phyloP scores from a whole-genome alignment of 92 coral and sea anemone species.

The Micromussa lordhowensis region DNA sequence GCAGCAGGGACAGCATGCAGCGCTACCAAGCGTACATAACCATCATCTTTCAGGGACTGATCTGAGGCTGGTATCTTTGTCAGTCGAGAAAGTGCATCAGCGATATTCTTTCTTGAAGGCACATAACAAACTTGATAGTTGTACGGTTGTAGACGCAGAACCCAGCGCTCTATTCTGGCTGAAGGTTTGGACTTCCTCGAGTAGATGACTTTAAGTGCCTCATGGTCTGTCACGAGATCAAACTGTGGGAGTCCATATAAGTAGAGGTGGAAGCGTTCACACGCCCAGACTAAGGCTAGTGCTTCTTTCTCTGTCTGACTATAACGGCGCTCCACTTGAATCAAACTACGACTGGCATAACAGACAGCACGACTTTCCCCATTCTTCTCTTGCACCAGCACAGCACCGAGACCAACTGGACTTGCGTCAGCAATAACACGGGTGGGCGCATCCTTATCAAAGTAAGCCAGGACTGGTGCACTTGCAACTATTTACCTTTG shows the following conservation, averaged over 20 bases:
- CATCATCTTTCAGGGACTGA: no score
- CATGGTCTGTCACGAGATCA: background rate
- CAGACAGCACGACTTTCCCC: background rate
- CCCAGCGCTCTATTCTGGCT: no score
- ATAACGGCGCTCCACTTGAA: background rate
- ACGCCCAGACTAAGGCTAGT: background rate
- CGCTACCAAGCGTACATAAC: no score
- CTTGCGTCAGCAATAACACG: background rate
- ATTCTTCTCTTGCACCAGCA: no score
- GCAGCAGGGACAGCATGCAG: no score
- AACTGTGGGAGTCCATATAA: background rate
- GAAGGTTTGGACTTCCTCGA: no score
- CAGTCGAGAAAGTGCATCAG: no score
- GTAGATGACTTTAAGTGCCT: no score
- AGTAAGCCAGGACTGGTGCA: slow-evolving; percentile 39
- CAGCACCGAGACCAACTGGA: background rate
- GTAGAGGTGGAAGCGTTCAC: background rate
- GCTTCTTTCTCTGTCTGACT: background rate
- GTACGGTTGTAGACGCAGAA: no score
- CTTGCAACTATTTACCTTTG: slow-evolving; percentile 25
- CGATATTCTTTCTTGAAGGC: no score
- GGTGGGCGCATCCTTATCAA: slow-evolving; percentile 31
- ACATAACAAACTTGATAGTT: no score
- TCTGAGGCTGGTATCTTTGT: no score
- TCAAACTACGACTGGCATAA: background rate